Base-by-base conservation (phyloP, 2,888 invertebrate species). In the Tolmerus cingulatus region DNA sequence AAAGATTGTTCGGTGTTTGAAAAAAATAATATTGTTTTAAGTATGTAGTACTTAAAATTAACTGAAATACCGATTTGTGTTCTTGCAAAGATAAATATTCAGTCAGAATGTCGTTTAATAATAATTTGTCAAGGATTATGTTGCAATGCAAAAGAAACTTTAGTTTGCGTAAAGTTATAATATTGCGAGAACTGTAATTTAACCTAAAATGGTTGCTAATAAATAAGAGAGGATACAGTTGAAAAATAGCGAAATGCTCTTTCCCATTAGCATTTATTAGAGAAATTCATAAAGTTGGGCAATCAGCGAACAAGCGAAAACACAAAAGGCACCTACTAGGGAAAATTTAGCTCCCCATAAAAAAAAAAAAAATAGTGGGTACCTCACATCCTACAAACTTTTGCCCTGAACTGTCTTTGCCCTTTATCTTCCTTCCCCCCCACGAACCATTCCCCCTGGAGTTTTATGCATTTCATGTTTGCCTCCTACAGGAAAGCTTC, bases 391-490 rank as follows among this genome's bases (percentile, higher is more conserved):
- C n/a, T 34, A n/a, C n/a, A 34, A 87, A 86, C 86, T 87, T 87
- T 40, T 87, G 87, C 30, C 74, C 79, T 87, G 87, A 86, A 86
- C 86, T 87, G 87, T 87, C 74, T 74, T 46, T 74, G 30, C 79
- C 30, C 82, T 46, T 76, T 57, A 34, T 76, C 57, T 34, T 8
- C 55, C n/a, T 84, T 40, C 43, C 74, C 23, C 51, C 82, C 30
- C 16, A n/a, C 74, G 43, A 66, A 46, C 74, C 14, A 30, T 78
- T 55, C 79, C 76, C 79, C 76, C 66, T 85, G 84, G 86, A 79
- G 57, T 86, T 87, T 88, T 88, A 88, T 88, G 87, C 88, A 87
- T 88, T 88, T 88, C 86, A 86, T 88, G 88, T 86, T 87, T 79
- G 74, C 87, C 87, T 84, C 84, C 78, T 46, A 85, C 85, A 82